Evolutionary conservation across 2,113 vertebrate species (phyloP).

Genomic region (Equus przewalskii): DNA sequence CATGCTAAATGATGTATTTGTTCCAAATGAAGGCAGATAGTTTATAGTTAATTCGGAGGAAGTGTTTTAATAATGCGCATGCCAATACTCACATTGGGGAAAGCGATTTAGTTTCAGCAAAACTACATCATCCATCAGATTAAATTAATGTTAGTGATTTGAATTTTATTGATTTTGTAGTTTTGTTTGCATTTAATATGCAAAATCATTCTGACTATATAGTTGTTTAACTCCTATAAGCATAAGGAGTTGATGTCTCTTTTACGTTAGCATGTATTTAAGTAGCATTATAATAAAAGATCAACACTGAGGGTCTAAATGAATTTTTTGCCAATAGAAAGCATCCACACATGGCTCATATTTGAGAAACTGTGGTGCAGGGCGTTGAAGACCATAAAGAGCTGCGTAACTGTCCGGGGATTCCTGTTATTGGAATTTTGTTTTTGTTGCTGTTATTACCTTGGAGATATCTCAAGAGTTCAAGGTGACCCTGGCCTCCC

Average conservation of each 20-base stretch:
- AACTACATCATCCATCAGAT: not conserved
- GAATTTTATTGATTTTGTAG: slow-evolving; percentile 36
- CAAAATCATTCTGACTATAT: slow-evolving; percentile 16
- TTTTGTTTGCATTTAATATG: slow-evolving; percentile 48
- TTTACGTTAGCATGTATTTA: slow-evolving; percentile 43
- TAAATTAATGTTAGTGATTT: slow-evolving; percentile 13
- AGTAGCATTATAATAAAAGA: slow-evolving; percentile 11
- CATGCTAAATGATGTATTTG: slow-evolving; percentile 25
- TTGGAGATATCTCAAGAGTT: slow-evolving; percentile 40
- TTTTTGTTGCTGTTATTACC: slow-evolving; percentile 61
- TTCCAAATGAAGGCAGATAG: slow-evolving; percentile 1
- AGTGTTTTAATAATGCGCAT: slow-evolving; percentile 49
- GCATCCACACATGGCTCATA: not conserved
- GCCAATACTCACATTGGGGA: not conserved
- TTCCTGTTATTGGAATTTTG: slow-evolving; percentile 53
- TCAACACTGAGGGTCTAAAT: not conserved
- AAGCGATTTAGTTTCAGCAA: slow-evolving; percentile 23
- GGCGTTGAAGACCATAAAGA: not conserved
- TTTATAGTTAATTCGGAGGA: slow-evolving; percentile 38
- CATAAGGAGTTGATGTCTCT: slow-evolving; percentile 6
- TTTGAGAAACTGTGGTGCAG: not conserved
- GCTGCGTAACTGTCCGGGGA: not conserved
- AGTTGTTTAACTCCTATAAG: not conserved
- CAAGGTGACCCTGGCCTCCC: slow-evolving; percentile 49
- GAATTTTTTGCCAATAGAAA: not conserved